Evolutionary conservation across 2,113 vertebrate genomes (phyloP).

Genomic region (Entosphenus tridentatus): DNA sequence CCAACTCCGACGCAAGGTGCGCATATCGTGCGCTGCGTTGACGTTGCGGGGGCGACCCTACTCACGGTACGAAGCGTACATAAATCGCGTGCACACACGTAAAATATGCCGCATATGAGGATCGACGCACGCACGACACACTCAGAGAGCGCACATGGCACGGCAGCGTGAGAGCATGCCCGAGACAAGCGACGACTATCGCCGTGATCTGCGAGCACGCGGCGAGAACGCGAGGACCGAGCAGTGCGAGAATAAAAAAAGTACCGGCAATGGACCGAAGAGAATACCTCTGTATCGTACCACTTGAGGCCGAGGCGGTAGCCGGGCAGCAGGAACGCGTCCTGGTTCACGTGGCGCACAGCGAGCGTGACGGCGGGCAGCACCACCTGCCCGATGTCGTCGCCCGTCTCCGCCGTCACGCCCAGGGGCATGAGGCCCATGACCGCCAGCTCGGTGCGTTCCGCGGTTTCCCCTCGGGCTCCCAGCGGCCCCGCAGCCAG

Average conservation of each 20-base stretch:
- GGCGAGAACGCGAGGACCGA: too few species aligned
- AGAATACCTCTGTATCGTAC: conserved; percentile 5
- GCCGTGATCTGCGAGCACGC: too few species aligned
- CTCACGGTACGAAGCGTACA: too few species aligned
- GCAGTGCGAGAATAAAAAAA: background rate
- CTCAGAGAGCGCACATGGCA: background rate
- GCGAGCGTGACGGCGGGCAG: conserved; percentile 2
- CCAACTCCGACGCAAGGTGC: too few species aligned
- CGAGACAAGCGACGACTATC: too few species aligned
- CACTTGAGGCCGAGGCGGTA: conserved; percentile 3
- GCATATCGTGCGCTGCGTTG: too few species aligned
- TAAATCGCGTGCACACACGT: too few species aligned
- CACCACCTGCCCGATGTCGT: background rate
- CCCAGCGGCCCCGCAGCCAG: too few species aligned
- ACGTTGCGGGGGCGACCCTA: too few species aligned
- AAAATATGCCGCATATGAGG: too few species aligned
- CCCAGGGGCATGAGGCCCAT: conserved; percentile 3
- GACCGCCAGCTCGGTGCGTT: background rate
- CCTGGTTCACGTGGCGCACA: conserved; percentile 4
- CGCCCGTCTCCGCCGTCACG: background rate
- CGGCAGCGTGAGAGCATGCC: too few species aligned
- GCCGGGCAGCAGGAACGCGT: conserved; percentile 1
- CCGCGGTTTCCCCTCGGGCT: too few species aligned
- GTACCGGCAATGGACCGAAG: conserved; percentile 4
- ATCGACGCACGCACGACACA: background rate